Evolutionary conservation across 1,140 invertebrate genomes (phyloP), one percentile per base, ranked within the genome.

Genomic region (Drosophila grimshawi): DNA sequence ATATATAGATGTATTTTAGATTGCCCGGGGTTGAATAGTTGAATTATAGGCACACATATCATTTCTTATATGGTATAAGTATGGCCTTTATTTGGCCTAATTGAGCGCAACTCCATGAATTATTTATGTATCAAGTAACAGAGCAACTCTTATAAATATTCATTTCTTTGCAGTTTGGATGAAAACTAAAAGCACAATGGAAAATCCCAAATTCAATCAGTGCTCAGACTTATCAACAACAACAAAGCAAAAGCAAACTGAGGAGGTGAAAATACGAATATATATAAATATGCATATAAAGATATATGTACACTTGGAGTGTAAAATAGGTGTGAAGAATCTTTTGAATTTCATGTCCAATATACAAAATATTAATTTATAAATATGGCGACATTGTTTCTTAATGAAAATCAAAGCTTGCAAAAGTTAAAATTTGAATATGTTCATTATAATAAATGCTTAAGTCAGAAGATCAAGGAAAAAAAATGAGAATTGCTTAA

Each of bases 101-200:
- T 68, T 60, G 48, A 52, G 56, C 39, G 30, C 32, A 67, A 67
- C 55, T 72, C 33, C 32, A 53, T 61, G 49, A 57, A 67, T 53
- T 56, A 48, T 71, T 57, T 45, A 67, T 59, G 39, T 5, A 33
- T 46, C n/a, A 29, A 11, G 29, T 39, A 51, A 64, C 19, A 32
- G 11, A 63, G 19, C 30, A 32, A 65, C 7, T 43, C 32, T 5
- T 27, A 53, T 49, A 5, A 5, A 7, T 11, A 30, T 46, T 37
- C 30, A 55, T 55, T 52, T 27, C 32, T 35, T 29, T 49, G 46
- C 27, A 49, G 11, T 19, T 29, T 49, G 30, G 5, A 35, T 55
- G 5, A 10, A 37, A 0, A 8, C 6, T 2, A 19, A 19, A 46
- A 35, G 4, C 57, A 48, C 30, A 35, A 30, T 35, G 43, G 1